Base-by-base conservation (phyloP, 1,140 invertebrate species). In the Eupeodes corollae region DNA sequence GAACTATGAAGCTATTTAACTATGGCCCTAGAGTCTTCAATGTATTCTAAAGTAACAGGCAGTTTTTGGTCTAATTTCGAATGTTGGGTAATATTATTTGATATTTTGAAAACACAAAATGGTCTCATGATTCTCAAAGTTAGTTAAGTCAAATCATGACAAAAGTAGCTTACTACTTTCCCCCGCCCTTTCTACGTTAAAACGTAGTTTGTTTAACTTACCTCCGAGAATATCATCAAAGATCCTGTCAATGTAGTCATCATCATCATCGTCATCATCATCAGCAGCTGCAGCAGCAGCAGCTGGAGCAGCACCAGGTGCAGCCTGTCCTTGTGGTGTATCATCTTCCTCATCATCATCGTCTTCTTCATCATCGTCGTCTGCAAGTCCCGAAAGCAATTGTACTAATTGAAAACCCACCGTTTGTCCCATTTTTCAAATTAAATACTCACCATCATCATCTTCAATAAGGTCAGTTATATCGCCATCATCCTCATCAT, bases 171-270 rank as follows among this genome's bases (percentile, higher is more conserved):
- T n/a, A 5, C 21, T 26, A 26, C 21, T 5, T 26, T 26, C 21
- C 21, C 21, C 21, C 8, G 3, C 21, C 8, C 3, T 26, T 26
- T 26, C 9, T n/a, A 1, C n/a, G n/a, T n/a, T n/a, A n/a, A n/a
- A n/a, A n/a, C n/a, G n/a, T n/a, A n/a, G n/a, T n/a, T n/a, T n/a
- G n/a, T n/a, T n/a, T n/a, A n/a, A n/a, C 69, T 76, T 62, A 82
- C 81, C 82, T 75, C 83, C 84, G 56, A 88, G 70, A 64, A 87
- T 82, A 60, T 86, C 85, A 57, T 86, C 84, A 63, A 88, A 84
- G 64, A 88, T 79, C 55, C 83, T 75, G 56, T 84, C 84, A 54
- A 88, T 71, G 52, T 85, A 86, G 60, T 88, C 83, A 46, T 80
- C 82, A 49, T 83, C 84, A 18, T 85, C 83, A 45, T 86, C 83